Percentiles rank a stretch among this genome's conserved stretches.
These are phyloP conservation scores for Trissolcus basalis DNA, from an alignment of 1,140 invertebrate species.

Conservation along the genomic window DNA sequence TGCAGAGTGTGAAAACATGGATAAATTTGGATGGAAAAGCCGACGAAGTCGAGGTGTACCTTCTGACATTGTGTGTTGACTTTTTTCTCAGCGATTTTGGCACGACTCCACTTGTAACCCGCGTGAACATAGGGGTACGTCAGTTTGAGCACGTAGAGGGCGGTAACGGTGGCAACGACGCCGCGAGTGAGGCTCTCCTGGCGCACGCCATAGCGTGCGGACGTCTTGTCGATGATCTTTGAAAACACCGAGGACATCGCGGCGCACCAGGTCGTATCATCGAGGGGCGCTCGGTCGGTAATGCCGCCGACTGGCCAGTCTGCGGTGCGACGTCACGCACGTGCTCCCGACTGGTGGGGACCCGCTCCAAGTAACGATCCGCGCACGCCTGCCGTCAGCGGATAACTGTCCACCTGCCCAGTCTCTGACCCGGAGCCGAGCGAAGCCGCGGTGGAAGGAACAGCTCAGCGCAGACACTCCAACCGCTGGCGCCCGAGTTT, in stretches of 20 bases:
- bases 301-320: constrained; percentile 27
- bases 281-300: constrained; percentile 46
- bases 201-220: constrained; percentile 76
- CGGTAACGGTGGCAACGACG: constrained; percentile 76
- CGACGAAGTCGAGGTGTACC: constrained; percentile 20
- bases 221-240: constrained; percentile 79
- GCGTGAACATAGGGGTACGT: constrained; percentile 72
- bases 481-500: not conserved
- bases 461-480: not conserved
- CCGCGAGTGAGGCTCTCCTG: constrained; percentile 79
- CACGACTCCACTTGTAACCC: constrained; percentile 65
- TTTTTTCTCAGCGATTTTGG: constrained; percentile 32
- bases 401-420: constrained; percentile 66
- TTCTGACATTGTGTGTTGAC: constrained; percentile 26
- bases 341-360: constrained; percentile 7
- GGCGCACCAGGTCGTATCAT: constrained; percentile 47
- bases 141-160: constrained; percentile 74
- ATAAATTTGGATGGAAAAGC: not conserved
- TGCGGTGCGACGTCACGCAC: constrained; percentile 22
- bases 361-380: constrained; percentile 32
- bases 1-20: too few species aligned
- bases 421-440: not conserved
- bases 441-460: not conserved
- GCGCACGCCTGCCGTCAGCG: constrained; percentile 63
- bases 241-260: constrained; percentile 82